phyloP scores from a whole-genome alignment of 2,888 invertebrate species.

The Petrolisthes cinctipes region DNA sequence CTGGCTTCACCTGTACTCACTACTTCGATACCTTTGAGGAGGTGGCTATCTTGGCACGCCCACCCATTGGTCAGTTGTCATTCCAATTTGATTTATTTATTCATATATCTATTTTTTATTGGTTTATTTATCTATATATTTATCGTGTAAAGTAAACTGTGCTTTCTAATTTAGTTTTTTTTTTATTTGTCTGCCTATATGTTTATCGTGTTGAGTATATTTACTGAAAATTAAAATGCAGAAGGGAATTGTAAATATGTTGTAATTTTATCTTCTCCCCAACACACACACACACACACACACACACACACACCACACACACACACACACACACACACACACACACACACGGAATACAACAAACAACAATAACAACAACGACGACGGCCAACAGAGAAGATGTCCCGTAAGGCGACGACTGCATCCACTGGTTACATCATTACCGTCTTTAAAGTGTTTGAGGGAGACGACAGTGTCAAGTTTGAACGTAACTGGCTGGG shows the following conservation, averaged over 20 bases:
- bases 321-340: conserved; percentile 7
- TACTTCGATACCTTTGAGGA: conserved; percentile 77
- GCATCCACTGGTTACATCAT: conserved; percentile 90
- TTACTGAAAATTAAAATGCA: too few relatives aligned
- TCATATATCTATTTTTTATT: conserved; percentile 8
- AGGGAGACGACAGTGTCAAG: conserved; percentile 91
- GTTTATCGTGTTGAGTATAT: too few relatives aligned
- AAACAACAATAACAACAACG: neutral
- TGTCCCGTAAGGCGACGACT: conserved; percentile 77
- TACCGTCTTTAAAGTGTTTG: conserved; percentile 93
- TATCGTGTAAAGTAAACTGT: too few relatives aligned
- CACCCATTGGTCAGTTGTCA: conserved; percentile 76
- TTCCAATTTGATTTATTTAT: too few relatives aligned
- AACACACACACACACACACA: neutral
- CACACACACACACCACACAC: too few relatives aligned
- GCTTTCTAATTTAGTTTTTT: neutral
- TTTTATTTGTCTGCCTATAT: neutral
- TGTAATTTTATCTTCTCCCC: too few relatives aligned
- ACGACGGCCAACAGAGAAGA: conserved; percentile 44
- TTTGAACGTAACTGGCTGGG: conserved; percentile 95
- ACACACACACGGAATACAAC: neutral
- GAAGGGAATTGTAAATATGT: too few relatives aligned
- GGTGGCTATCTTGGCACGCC: conserved; percentile 90
- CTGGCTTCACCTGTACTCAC: conserved; percentile 87
- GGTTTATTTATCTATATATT: too few relatives aligned